Conservation (phyloP, 2,797 vertebrate species). For the Cynodonichthys magdalenae region DNA sequence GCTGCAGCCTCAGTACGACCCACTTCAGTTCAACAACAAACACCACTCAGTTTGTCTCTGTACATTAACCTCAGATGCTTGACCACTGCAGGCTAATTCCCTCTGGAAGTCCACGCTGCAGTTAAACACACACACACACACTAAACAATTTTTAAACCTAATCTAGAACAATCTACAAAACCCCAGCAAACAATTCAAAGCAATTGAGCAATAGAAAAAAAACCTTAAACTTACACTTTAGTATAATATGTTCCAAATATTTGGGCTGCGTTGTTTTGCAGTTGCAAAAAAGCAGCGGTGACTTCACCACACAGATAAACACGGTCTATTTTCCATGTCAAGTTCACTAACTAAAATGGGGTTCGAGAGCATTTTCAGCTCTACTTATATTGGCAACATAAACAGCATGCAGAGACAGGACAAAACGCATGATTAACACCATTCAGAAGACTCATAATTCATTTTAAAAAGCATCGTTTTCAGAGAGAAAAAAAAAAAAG, state of each 20-base stretch:
- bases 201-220: too few species aligned
- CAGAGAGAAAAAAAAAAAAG: conserved; percentile 8
- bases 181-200: conserved; percentile 18
- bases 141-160: conserved; percentile 31
- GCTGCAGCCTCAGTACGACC: conserved; percentile 50
- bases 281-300: conserved; percentile 4
- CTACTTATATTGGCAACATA: conserved; percentile 29
- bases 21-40: conserved; percentile 71
- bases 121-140: conserved; percentile 30
- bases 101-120: conserved; percentile 44
- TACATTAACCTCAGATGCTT: conserved; percentile 70
- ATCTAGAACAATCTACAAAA: conserved; percentile 31
- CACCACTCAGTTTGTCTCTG: conserved; percentile 70
- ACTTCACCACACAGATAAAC: conserved; percentile 18
- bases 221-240: too few species aligned
- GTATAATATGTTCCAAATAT: background rate
- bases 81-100: conserved; percentile 55
- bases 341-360: conserved; percentile 13
- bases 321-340: conserved; percentile 13
- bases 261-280: conserved; percentile 7
- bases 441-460: conserved; percentile 34
- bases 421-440: conserved; percentile 36
- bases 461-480: conserved; percentile 22
- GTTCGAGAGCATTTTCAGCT: conserved; percentile 5
- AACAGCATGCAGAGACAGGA: conserved; percentile 28